Base-by-base conservation (phyloP, 2,888 invertebrate genomes). In the Tachina fera region DNA sequence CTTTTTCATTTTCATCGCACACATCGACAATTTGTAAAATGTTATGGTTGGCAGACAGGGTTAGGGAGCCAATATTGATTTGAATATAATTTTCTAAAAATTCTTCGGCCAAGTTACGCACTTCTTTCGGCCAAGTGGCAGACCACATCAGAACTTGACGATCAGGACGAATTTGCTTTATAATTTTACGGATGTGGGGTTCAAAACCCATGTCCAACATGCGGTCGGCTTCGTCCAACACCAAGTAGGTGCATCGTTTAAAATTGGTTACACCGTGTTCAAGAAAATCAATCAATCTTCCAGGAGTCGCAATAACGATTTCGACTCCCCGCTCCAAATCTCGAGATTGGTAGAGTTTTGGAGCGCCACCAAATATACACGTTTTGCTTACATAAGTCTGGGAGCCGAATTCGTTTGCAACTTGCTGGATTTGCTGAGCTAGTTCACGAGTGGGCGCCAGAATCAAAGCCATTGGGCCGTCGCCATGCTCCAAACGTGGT, bases 131-230 rank as follows among this genome's bases (percentile, higher is more conserved):
- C 99, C 99, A 99, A 0, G 99, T 99, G 0, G 99, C 99, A 53
- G 98, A 98, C 98, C 99, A 99, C 99, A 99, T 99, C 56, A 99
- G 94, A 0, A 95, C 95, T 94, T 93, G 99, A 96, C 58, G 98
- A 97, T 91, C 92, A 11, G 92, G 92, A 41, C 98, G 94, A 88
- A 98, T 97, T 93, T 98, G 98, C 90, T 98, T 97, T 88, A 99
- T 96, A 87, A 99, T 98, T 93, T 98, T 98, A 82, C 98, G 95
- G 88, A 99, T 99, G 93, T 99, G 99, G 0, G 99, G 98, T 92
- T 99, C 98, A 93, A 99, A 99, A 71, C 99, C 99, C 99, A 99
- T 99, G 92, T 99, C 99, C 89, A 99, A 94, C 99, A 99, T 99
- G 90, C 99, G 94, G 92, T 99, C 99, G 87, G 99, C 99, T 93